phyloP scores from a whole-genome alignment of 2,888 invertebrate species.

The Tipula vernalis region DNA sequence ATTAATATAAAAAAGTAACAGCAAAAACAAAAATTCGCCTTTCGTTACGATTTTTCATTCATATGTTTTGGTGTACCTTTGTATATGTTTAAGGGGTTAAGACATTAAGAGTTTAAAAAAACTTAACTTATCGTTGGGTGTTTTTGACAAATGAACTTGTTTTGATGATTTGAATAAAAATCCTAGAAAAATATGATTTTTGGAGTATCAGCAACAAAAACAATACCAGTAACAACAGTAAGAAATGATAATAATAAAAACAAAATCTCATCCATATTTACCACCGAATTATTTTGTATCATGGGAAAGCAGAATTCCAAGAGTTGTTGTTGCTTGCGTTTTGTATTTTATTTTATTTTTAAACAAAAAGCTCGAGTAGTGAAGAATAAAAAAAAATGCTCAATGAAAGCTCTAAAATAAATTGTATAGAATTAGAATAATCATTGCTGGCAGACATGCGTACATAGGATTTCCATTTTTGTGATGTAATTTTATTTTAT shows the following conservation, averaged over 20 bases:
- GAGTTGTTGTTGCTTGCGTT: neutral
- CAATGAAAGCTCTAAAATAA: neutral
- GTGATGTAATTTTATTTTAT: neutral
- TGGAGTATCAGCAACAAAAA: neutral
- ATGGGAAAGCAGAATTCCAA: neutral
- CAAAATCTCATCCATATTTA: neutral
- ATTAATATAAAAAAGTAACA: neutral
- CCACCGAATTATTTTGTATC: neutral
- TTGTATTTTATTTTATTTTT: neutral
- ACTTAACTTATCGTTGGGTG: neutral
- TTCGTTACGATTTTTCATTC: neutral
- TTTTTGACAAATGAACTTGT: neutral
- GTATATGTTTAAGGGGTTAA: neutral
- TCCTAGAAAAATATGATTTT: neutral
- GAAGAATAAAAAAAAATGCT: neutral
- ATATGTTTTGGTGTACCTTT: neutral
- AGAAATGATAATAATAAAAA: neutral
- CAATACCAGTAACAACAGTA: neutral
- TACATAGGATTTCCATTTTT: neutral
- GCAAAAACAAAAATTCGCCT: neutral
- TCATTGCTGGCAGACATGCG: neutral
- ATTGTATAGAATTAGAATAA: slow-evolving; percentile 4
- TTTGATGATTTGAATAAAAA: neutral
- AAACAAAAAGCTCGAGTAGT: neutral
- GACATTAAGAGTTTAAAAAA: neutral